Base-by-base conservation (phyloP, 2,797 vertebrate species). In the Mormyrus hasselquistii region DNA sequence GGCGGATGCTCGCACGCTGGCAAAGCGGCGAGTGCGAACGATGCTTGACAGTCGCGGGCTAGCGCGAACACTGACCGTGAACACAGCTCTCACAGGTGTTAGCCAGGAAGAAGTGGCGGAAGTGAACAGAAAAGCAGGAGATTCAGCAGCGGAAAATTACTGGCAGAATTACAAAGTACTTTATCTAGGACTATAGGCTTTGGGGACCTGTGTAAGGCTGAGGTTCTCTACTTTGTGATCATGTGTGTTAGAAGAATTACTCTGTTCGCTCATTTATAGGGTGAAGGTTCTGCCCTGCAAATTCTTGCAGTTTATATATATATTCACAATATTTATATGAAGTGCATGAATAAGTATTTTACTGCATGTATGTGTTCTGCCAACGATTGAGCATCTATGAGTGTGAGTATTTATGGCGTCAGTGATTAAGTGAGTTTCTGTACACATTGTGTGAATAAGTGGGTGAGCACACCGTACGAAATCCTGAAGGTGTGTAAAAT, bases 61-160 rank as follows among this genome's bases (percentile, higher is more conserved):
- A 2, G 47, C 50, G 0, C 50, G 25, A 16, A 19, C 49, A 9
- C 25, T 38, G 50, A 55, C 49, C 16, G 55, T 22, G 29, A 14
- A 87, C 47, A 90, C 79, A 88, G 92, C 29, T 76, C 69, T 76
- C 65, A 53, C 49, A 86, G 83, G 25, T 88, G 65, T 76, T 76
- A 76, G 69, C 10, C 69, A 41, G 69, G 69, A 41, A 41, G 14
- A 76, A 76, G 69, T 16, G 69, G 34, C 2, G 12, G 12, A 41
- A 16, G 49, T 19, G 47, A 12, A 3, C n/a, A 25, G 49, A 53
- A 2, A 5, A 76, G 34, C 69, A 41, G 69, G 34, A 19, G 69
- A 14, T 38, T 14, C 22, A 41, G 69, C 29, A 6, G 34, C 1
- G 0, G 8, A 38, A 76, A 14, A 16, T 41, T 14, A 76, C 34